phyloP scores from a whole-genome alignment of 1,140 invertebrate genomes.

The Micrasema longulum region DNA sequence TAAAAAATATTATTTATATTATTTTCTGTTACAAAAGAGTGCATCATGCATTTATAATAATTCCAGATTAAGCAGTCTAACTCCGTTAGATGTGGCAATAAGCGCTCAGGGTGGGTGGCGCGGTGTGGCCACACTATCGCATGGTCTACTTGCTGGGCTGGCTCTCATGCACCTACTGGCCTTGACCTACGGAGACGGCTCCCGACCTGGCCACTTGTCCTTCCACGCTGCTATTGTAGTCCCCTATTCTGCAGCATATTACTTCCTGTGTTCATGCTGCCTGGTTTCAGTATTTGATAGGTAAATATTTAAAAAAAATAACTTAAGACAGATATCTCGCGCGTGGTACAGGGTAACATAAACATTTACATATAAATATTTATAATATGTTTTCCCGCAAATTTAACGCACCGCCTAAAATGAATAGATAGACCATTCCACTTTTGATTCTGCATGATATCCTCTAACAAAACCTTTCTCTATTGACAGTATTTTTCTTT shows the following conservation, averaged over 20 bases:
- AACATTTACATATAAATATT: too few species aligned
- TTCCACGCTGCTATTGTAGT: conserved; percentile 62
- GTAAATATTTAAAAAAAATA: conserved; percentile 50
- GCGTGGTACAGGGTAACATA: too few species aligned
- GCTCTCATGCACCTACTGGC: conserved; percentile 64
- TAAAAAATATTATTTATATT: too few species aligned
- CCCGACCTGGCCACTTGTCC: conserved; percentile 64
- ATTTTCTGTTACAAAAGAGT: too few species aligned
- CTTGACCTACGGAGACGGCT: conserved; percentile 63
- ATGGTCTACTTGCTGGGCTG: conserved; percentile 63
- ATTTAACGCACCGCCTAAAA: too few species aligned
- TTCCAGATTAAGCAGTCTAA: conserved; percentile 55
- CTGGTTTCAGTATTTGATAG: conserved; percentile 65
- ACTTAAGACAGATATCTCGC: too few species aligned
- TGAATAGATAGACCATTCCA: too few species aligned
- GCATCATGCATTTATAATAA: too few species aligned
- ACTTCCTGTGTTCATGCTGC: conserved; percentile 65
- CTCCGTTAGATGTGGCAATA: conserved; percentile 63
- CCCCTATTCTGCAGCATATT: conserved; percentile 66
- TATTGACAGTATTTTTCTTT: too few species aligned
- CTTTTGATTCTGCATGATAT: too few species aligned
- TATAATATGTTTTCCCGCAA: too few species aligned
- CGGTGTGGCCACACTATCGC: conserved; percentile 59
- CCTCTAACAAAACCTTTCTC: too few species aligned
- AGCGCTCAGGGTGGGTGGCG: conserved; percentile 63